phyloP scores from a whole-genome alignment of 92 coral and sea anemone genomes.

The Desmophyllum pertusum region DNA sequence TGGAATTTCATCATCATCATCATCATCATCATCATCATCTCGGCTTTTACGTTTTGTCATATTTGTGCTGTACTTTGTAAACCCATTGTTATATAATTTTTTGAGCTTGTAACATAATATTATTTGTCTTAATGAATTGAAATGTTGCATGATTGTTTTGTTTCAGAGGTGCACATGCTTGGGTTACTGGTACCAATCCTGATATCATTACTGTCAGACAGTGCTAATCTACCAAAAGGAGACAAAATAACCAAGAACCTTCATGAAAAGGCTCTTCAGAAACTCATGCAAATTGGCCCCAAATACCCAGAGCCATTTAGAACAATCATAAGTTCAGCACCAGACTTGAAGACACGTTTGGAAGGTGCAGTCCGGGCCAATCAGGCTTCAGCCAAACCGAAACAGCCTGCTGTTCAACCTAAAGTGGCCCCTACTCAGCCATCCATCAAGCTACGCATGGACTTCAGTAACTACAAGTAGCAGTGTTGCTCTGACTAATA shows the following conservation, averaged over 20 bases:
- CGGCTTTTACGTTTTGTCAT: too few species aligned
- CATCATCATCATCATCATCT: too few species aligned
- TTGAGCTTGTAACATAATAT: too few species aligned
- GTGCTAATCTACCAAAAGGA: conserved; percentile 49
- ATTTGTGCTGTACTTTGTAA: too few species aligned
- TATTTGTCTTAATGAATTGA: neutral
- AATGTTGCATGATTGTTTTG: conserved; percentile 4
- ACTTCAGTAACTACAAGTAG: conserved; percentile 96
- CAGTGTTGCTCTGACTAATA: neutral
- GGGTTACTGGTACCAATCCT: conserved; percentile 92
- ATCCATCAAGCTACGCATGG: conserved; percentile 94
- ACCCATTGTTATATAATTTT: too few species aligned
- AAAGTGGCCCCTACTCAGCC: conserved; percentile 89
- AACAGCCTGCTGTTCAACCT: conserved; percentile 75
- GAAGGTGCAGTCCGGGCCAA: conserved; percentile 90
- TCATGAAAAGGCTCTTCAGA: conserved; percentile 90
- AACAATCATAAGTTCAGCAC: conserved; percentile 87
- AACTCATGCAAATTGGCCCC: conserved; percentile 98
- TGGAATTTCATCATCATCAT: too few species aligned
- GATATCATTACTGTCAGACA: conserved; percentile 76
- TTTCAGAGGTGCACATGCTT: conserved; percentile 86
- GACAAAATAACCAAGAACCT: conserved; percentile 75
- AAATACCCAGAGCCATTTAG: conserved; percentile 95
- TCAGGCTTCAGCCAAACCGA: conserved; percentile 81
- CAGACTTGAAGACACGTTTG: conserved; percentile 87